Base-by-base conservation (phyloP, 1,140 invertebrate genomes). In the Pseudomyrmex dendroicus region DNA sequence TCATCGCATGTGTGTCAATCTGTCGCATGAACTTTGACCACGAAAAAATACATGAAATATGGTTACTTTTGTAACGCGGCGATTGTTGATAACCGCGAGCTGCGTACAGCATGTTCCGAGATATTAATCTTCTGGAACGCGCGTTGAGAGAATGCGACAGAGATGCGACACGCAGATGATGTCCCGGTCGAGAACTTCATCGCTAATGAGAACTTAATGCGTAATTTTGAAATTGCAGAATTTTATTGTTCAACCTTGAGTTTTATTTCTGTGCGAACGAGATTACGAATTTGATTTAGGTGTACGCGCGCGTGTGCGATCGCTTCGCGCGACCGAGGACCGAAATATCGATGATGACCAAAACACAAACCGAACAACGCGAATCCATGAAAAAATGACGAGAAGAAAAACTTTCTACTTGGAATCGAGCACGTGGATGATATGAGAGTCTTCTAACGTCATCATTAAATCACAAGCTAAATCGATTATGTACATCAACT, bases 321-420 rank as follows among this genome's bases (percentile, higher is more conserved):
- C 17, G 17, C 63, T 12, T 77, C 13, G 35, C 13, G 63, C n/a
- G 67, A 78, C 35, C 44, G 44, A 78, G 35, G 67, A 78, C 35
- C 44, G 44, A 78, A 78, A 70, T 70, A 78, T 78, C 76, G 64
- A 70, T 78, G 54, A 78, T 48, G 20, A 8, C 10, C 25, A 56
- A 35, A 70, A 56, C 46, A n/a, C 7, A 9, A 3, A 54, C 3
- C 52, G 15, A 15, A 44, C 25, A 15, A 44, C 25, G 25, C 3
- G 20, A 57, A 20, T 13, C 48, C 0, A 15, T n/a, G 7, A 72
- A 9, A 22, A n/a, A 22, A n/a, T 3, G 17, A 22, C 3, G 10
- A 8, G 17, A 2, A 76, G n/a, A 13, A 12, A 61, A 61, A 56
- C 44, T 17, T 2, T 0, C 35, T 35, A 35, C 35, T 5, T 35